These are phyloP conservation scores for Todiramphus chloris DNA, from an alignment of 2,113 vertebrate species.

Conservation along the genomic window DNA sequence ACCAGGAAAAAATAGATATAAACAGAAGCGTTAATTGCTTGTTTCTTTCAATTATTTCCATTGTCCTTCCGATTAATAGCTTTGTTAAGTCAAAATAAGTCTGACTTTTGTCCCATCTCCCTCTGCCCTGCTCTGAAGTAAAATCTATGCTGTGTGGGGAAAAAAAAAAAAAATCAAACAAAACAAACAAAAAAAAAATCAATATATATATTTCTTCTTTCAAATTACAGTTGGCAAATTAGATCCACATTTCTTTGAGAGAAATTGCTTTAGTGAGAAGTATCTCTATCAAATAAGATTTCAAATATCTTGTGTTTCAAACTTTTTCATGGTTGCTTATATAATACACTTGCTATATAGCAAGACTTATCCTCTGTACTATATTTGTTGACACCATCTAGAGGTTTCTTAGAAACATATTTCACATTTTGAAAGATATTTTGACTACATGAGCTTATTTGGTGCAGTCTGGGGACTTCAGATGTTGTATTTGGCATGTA, in stretches of 20 bases:
- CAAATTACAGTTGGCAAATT: conserved; percentile 19
- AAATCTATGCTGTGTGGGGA: neutral
- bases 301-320: conserved; percentile 13
- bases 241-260: conserved; percentile 1
- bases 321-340: neutral
- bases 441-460: neutral
- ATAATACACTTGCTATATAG: neutral
- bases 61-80: neutral
- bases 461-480: neutral
- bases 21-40: neutral
- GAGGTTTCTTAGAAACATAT: neutral
- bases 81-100: neutral
- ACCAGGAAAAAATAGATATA: fast-evolving
- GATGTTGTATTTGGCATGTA: neutral
- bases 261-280: neutral
- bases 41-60: neutral
- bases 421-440: conserved; percentile 4
- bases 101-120: neutral
- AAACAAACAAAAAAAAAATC: neutral
- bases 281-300: conserved; percentile 6
- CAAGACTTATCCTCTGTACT: neutral
- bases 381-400: neutral
- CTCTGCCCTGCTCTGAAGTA: neutral
- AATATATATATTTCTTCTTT: neutral
- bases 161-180: neutral